phyloP scores from a whole-genome alignment of 2,888 invertebrate species.

The Rotaria magnacalcarata region DNA sequence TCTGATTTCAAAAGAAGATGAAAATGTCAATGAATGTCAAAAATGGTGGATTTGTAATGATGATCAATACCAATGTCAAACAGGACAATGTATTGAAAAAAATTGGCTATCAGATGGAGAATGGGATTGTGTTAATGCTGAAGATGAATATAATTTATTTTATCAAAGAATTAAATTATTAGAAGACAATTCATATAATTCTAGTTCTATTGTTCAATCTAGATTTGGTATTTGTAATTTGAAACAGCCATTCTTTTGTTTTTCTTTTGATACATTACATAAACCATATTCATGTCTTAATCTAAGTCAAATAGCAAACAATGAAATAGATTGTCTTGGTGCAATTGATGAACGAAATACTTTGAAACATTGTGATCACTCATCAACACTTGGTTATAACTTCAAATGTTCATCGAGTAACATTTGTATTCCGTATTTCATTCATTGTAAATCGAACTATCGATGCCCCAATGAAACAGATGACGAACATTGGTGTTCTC shows the following conservation, averaged over 20 bases:
- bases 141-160: background rate
- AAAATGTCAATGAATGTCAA: too few relatives aligned
- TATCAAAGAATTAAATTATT: background rate
- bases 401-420: background rate
- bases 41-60: too few relatives aligned
- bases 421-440: too few relatives aligned
- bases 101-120: background rate
- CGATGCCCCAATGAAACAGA: too few relatives aligned
- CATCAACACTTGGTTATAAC: background rate
- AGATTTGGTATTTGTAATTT: background rate
- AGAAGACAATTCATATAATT: background rate
- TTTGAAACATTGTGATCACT: background rate
- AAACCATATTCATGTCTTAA: background rate
- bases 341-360: background rate
- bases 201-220: fast-evolving
- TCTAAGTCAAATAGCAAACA: background rate
- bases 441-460: too few relatives aligned
- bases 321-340: background rate
- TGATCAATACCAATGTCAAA: background rate
- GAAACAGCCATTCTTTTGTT: background rate
- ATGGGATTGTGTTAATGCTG: background rate
- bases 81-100: background rate
- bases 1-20: too few relatives aligned
- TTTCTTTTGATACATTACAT: too few relatives aligned
- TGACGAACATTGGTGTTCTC: too few relatives aligned